Conservation (phyloP, 2,888 invertebrate genomes). For the Polydrusus tereticollis region DNA sequence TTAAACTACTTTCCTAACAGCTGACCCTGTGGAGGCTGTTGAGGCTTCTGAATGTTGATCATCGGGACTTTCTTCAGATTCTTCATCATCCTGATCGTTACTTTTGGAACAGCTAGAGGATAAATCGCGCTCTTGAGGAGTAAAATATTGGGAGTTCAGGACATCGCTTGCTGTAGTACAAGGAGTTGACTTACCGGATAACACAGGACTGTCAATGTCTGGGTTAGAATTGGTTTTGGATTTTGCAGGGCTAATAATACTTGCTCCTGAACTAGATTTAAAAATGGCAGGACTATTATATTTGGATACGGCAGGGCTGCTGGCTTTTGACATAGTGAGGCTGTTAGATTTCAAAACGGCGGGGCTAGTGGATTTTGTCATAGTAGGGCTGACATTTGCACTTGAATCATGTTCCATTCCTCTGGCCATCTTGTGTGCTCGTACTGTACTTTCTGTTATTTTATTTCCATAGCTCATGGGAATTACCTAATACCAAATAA, state of each 20-base stretch:
- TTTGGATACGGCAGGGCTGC: not conserved
- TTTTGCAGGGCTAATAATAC: not conserved
- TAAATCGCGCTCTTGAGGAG: not conserved
- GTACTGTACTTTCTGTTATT: slow-evolving; percentile 19
- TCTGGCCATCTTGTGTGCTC: slow-evolving; percentile 11
- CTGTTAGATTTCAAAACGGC: too few species aligned
- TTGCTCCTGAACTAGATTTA: not conserved
- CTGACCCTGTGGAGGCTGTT: not conserved
- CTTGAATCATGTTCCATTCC: not conserved
- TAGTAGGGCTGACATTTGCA: not conserved
- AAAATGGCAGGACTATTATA: not conserved
- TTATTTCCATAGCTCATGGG: slow-evolving; percentile 25
- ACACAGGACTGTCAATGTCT: not conserved
- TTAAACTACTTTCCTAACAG: not conserved
- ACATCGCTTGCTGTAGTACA: not conserved
- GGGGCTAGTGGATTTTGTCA: not conserved
- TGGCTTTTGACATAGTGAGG: not conserved
- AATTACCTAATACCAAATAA: not conserved
- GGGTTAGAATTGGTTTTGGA: not conserved
- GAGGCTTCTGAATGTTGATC: not conserved
- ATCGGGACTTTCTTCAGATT: not conserved
- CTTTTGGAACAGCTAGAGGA: not conserved
- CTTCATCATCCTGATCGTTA: not conserved
- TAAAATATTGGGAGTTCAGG: not conserved
- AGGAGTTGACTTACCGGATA: not conserved